A percentile compares a stretch with the other conserved stretches of the same genome.
Conservation (phyloP, 2,888 invertebrate genomes). For the Leptinotarsa juncta region DNA sequence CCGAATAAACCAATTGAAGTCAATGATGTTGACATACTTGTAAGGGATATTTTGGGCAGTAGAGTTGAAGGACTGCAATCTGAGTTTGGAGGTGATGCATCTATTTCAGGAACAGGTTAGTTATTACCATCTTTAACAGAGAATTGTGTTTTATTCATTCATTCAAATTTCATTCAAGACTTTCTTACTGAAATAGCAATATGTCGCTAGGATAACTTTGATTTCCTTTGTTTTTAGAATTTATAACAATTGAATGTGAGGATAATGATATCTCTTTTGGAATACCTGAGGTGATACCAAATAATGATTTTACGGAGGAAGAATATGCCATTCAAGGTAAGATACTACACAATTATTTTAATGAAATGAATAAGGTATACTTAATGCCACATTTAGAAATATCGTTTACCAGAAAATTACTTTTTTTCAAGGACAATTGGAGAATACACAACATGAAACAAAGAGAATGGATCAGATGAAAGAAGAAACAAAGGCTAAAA, state of each 20-base stretch:
- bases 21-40: neutral
- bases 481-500: neutral
- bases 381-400: neutral
- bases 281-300: too few species aligned
- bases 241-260: neutral
- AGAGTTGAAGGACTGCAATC: neutral
- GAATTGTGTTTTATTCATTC: neutral
- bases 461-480: neutral
- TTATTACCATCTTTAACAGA: neutral
- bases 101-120: neutral
- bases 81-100: neutral
- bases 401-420: neutral
- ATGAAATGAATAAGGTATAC: neutral
- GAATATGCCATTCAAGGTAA: neutral
- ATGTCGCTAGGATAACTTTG: neutral
- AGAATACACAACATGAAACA: neutral
- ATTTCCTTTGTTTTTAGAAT: neutral
- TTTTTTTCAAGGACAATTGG: neutral
- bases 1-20: too few species aligned
- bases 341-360: neutral
- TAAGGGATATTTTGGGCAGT: neutral
- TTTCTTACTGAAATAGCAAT: neutral
- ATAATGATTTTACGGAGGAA: too few species aligned
- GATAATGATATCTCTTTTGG: neutral
- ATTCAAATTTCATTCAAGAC: neutral